Base-by-base conservation (phyloP, 2,113 vertebrate genomes). In the Dicentrarchus labrax region DNA sequence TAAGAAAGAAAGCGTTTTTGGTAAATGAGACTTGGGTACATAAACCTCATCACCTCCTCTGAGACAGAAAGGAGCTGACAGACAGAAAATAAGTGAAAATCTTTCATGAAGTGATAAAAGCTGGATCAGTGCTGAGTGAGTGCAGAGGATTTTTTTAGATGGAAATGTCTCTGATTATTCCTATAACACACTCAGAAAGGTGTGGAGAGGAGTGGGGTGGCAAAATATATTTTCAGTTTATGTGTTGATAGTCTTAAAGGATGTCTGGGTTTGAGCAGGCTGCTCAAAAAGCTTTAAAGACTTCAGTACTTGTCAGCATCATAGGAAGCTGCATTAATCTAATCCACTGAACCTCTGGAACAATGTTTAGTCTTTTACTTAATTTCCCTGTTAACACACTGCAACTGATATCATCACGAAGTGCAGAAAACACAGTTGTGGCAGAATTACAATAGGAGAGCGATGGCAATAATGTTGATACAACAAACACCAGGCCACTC, bases 21-120 rank as follows among this genome's bases (percentile, higher is more conserved):
- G 6, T 39, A 9, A 72, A 72, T 0, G 2, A 5, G 19, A 21
- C 17, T 21, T 2, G 12, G 21, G 45, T 45, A 68, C 67, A 30
- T 57, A 50, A 72, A 66, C 1, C 16, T 39, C 74, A 38, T 56
- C 43, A 5, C 6, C 22, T 61, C 62, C 15, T 53, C 17, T 21
- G 57, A 69, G 47, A 19, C 38, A 45, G 57, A 69, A 39, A 41
- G 10, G 9, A 54, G 15, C 24, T 57, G 72, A 76, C 72, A 53
- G 30, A 30, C 70, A 9, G 39, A 39, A 36, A 71, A 39, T 8
- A 51, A 56, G 38, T 50, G 66, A 57, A 43, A 65, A 13, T 39
- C 38, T 41, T 38, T 71, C 48, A 45, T 65, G 57, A 70, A 30
- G 75, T 15, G 51, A 60, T 59, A 16, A 67, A 67, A 67, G 70